Evolutionary conservation across 2,888 invertebrate genomes (phyloP), one percentile per base, ranked within the genome.

Genomic region (Ormyrus pomaceus): DNA sequence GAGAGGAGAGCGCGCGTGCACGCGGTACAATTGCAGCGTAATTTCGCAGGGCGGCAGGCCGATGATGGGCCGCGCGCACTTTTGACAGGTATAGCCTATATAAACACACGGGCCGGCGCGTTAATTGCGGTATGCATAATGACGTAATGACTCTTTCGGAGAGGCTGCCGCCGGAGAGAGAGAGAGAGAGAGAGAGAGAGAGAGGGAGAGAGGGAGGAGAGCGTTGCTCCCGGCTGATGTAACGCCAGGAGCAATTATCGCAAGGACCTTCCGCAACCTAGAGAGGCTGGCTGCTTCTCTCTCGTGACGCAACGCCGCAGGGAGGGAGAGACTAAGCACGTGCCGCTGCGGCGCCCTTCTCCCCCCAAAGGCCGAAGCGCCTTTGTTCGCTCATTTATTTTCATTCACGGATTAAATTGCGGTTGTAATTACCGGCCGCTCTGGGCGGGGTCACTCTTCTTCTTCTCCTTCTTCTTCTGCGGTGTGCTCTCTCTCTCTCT

Each of bases 321-420:
- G 13, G 77, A 64, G 62, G 3, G 66, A 62, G 61, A 19, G 56
- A 53, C 77, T 72, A 61, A 76, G 81, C 81, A 77, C 81, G 82
- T 72, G 82, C 73, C 73, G 56, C 55, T 55, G 62, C 74, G 19
- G 58, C 65, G 69, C 50, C 45, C 65, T 68, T 74, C 55, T 71
- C 59, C 56, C 59, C 19, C 66, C 51, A 19, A 19, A 19, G 58
- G 79, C 70, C 51, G 34, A 51, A 48, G 59, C 61, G 64, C 72
- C 55, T 77, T 82, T 82, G 80, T 82, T 77, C 79, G 79, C 80
- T 80, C 82, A 77, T 80, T 82, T 82, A 79, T 79, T 79, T 75
- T 82, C 82, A 75, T 82, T 80, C 77, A 61, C 80, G 66, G 75
- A 82, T 82, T 82, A 82, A 82, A 80, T 80, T 82, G 82, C 82